Evolutionary conservation across 2,113 vertebrate genomes (phyloP).

Genomic region (Sylvia atricapilla): DNA sequence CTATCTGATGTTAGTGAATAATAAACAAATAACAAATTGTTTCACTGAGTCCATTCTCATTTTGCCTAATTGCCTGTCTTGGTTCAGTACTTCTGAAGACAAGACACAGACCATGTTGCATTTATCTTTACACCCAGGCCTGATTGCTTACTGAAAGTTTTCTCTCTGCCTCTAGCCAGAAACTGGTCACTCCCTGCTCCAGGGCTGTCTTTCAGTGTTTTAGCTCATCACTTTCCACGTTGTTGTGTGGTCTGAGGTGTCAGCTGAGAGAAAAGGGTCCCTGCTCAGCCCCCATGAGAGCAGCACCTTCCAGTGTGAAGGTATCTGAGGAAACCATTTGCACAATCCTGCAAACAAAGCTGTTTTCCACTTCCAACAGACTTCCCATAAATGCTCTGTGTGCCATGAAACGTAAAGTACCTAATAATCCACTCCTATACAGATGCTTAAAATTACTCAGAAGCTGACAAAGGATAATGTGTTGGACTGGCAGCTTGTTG

Average conservation of each 20-base stretch:
- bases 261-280: background rate
- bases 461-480: background rate
- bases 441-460: background rate
- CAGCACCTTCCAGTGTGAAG: background rate
- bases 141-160: background rate
- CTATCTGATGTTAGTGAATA: background rate
- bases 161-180: background rate
- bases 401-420: background rate
- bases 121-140: background rate
- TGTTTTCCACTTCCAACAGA: background rate
- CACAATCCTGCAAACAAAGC: background rate
- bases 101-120: background rate
- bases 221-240: background rate
- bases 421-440: background rate
- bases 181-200: background rate
- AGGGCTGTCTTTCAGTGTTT: background rate
- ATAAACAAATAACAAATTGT: slow-evolving; percentile 36
- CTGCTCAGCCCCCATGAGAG: background rate
- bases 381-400: background rate
- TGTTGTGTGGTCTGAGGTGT: background rate
- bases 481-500: background rate
- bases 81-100: background rate
- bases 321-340: background rate
- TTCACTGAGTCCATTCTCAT: background rate
- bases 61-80: slow-evolving; percentile 28